A percentile compares a stretch with the other conserved stretches of the same genome.
Conservation (phyloP, 2,888 invertebrate species). For the Cremastinae sp. region DNA sequence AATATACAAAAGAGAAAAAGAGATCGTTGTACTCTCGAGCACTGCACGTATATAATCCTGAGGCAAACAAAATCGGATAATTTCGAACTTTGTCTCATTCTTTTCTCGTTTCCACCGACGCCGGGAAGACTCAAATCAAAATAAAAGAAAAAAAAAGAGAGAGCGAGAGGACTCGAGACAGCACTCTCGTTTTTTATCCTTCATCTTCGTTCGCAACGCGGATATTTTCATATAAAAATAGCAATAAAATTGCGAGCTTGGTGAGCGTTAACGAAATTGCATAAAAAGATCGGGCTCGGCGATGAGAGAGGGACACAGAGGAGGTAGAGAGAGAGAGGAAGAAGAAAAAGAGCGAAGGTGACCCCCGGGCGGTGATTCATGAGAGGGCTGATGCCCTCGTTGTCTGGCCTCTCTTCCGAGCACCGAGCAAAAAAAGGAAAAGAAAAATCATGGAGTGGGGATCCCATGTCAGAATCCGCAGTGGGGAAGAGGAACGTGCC, state of each 20-base stretch:
- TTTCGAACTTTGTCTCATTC: slow-evolving; percentile 2
- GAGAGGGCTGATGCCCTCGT: slow-evolving; percentile 77
- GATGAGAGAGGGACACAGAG: too few species aligned
- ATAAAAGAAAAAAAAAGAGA: slow-evolving; percentile 25
- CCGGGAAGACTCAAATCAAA: too few species aligned
- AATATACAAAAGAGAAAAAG: not conserved
- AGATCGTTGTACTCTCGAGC: slow-evolving; percentile 19
- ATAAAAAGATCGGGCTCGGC: too few species aligned
- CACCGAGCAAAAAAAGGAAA: slow-evolving; percentile 46
- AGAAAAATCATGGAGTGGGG: slow-evolving; percentile 47
- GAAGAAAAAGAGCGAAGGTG: slow-evolving; percentile 74
- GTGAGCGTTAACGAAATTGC: slow-evolving; percentile 73
- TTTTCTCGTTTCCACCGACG: slow-evolving; percentile 1
- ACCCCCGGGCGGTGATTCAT: slow-evolving; percentile 77
- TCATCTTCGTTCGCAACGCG: slow-evolving; percentile 4
- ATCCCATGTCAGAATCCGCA: too few species aligned
- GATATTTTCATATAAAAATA: slow-evolving; percentile 26
- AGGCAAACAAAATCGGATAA: slow-evolving; percentile 25
- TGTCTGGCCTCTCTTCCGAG: slow-evolving; percentile 73
- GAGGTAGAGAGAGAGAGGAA: not conserved
- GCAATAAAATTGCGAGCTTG: slow-evolving; percentile 31
- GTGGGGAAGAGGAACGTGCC: slow-evolving; percentile 46
- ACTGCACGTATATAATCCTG: slow-evolving; percentile 6
- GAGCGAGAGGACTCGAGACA: not conserved
- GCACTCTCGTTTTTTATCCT: not conserved